phyloP scores from a whole-genome alignment of 2,113 vertebrate species.

The Phalacrocorax aristotelis region DNA sequence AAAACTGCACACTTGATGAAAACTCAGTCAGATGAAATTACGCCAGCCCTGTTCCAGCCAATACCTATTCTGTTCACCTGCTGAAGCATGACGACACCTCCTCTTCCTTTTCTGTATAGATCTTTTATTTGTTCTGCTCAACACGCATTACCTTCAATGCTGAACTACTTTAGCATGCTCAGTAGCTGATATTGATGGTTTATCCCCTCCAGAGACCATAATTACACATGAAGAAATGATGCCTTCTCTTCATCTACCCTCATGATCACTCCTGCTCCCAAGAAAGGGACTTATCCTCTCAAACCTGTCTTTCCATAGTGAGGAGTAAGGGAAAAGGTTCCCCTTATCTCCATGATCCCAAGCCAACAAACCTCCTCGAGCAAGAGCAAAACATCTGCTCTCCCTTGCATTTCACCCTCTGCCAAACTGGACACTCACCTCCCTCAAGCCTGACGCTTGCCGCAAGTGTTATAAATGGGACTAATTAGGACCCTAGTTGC shows the following conservation, averaged over 20 bases:
- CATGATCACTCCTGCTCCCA: background rate
- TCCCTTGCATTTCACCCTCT: background rate
- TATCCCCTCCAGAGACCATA: background rate
- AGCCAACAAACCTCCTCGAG: background rate
- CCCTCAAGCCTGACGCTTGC: background rate
- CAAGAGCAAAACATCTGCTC: background rate
- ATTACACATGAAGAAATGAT: background rate
- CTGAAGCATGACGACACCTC: background rate
- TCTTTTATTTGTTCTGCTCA: background rate
- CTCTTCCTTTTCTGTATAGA: background rate
- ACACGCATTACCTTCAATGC: accelerated
- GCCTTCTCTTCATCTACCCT: background rate
- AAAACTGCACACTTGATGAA: background rate
- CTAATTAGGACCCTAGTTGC: slow-evolving; percentile 4
- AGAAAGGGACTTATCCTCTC: background rate
- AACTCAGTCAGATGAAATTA: background rate
- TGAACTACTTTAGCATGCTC: background rate
- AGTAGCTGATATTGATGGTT: background rate
- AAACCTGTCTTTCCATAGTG: background rate
- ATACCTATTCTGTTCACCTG: background rate
- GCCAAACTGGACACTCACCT: background rate
- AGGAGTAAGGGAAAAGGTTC: background rate
- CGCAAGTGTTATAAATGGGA: background rate
- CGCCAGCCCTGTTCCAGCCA: background rate
- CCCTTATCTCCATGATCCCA: background rate